phyloP scores from a whole-genome alignment of 2,113 vertebrate genomes.

The Mola mola region DNA sequence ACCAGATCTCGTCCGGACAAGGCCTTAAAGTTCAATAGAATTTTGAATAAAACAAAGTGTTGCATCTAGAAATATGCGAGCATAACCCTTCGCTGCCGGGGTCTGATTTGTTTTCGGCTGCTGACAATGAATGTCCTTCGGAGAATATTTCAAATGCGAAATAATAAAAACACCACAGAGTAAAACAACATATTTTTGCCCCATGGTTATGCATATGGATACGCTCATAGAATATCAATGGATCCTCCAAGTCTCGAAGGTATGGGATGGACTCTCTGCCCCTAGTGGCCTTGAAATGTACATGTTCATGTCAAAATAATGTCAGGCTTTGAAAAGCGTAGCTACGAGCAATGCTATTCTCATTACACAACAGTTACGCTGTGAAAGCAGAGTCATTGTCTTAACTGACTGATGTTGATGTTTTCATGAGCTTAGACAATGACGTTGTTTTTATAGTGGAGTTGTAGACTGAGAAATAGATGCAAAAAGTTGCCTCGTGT shows the following conservation, averaged over 20 bases:
- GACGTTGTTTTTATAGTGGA: too few species aligned
- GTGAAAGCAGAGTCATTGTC: too few species aligned
- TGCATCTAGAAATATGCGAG: constrained; percentile 26
- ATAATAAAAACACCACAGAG: constrained; percentile 41
- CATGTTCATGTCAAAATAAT: constrained; percentile 33
- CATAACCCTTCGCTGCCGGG: not conserved
- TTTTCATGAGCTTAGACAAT: too few species aligned
- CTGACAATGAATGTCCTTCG: constrained; percentile 35
- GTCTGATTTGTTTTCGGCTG: constrained; percentile 33
- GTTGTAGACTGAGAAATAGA: too few species aligned
- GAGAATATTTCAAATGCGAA: constrained; percentile 35
- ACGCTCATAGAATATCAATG: constrained; percentile 30
- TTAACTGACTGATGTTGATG: too few species aligned
- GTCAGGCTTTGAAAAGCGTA: constrained; percentile 33
- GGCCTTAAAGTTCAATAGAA: constrained; percentile 31
- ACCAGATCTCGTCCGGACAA: constrained; percentile 8
- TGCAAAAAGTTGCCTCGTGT: too few species aligned
- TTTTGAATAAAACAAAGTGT: constrained; percentile 38
- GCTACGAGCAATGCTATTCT: constrained; percentile 27
- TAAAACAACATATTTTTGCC: constrained; percentile 35
- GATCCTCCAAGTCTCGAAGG: constrained; percentile 10
- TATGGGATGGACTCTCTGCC: constrained; percentile 8
- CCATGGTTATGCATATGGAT: constrained; percentile 37
- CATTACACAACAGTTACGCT: constrained; percentile 24
- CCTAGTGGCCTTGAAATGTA: constrained; percentile 14